Evolutionary conservation across 2,113 vertebrate species (phyloP).

Genomic region (Thomomys bottae): DNA sequence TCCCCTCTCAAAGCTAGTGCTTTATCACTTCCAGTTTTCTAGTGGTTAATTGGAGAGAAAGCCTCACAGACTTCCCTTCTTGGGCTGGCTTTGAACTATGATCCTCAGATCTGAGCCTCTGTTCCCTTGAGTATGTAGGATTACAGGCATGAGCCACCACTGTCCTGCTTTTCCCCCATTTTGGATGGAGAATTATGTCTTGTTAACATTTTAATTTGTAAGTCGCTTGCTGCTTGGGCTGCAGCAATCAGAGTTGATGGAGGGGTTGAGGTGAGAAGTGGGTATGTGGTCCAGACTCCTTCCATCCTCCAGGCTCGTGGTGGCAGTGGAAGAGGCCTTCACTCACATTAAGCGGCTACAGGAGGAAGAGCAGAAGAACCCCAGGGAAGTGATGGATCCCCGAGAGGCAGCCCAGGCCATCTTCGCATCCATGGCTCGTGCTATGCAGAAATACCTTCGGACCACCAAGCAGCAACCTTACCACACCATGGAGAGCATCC

Average conservation of each 20-base stretch:
- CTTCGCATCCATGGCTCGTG: slow-evolving; percentile 97
- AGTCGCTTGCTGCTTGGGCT: not conserved
- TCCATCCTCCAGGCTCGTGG: slow-evolving; percentile 89
- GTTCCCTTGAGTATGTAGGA: no score
- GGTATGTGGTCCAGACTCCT: not conserved
- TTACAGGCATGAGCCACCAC: no score
- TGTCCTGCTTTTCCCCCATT: not conserved
- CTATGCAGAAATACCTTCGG: slow-evolving; percentile 98
- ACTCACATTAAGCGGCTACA: slow-evolving; percentile 97
- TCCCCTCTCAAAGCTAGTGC: no score
- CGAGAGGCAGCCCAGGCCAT: slow-evolving; percentile 97
- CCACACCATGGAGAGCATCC: slow-evolving; percentile 99
- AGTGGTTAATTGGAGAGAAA: no score
- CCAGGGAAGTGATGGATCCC: slow-evolving; percentile 95
- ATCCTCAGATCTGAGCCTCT: no score
- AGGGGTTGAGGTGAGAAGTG: not conserved
- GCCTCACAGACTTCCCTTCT: no score
- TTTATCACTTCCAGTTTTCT: no score
- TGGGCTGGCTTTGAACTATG: no score
- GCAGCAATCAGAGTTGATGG: not conserved
- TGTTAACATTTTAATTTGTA: not conserved
- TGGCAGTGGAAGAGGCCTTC: slow-evolving; percentile 97
- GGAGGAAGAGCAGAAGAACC: slow-evolving; percentile 94
- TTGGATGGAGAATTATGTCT: not conserved
- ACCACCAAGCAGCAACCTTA: slow-evolving; percentile 97